Evolutionary conservation across 2,888 invertebrate genomes (phyloP).

Genomic region (Meloe dianella): DNA sequence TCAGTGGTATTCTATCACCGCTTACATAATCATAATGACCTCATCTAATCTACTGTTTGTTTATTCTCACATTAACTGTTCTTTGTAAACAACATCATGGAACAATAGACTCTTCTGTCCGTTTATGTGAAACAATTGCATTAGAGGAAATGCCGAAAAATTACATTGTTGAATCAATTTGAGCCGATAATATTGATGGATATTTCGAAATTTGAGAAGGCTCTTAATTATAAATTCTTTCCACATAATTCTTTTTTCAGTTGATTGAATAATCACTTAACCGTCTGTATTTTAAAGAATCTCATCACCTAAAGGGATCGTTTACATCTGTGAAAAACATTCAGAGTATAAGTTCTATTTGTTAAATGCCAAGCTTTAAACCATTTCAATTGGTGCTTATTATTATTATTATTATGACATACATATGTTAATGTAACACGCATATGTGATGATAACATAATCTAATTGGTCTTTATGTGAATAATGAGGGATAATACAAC

Average conservation of each 20-base stretch:
- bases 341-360: too few species aligned
- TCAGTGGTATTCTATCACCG: neutral
- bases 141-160: conserved; percentile 5
- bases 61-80: conserved; percentile 26
- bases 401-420: neutral
- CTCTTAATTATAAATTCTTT: neutral
- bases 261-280: neutral
- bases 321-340: neutral
- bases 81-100: conserved; percentile 18
- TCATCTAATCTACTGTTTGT: conserved; percentile 17
- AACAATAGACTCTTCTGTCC: conserved; percentile 20
- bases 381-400: neutral
- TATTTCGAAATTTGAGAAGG: neutral
- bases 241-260: neutral
- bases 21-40: conserved; percentile 21
- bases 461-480: conserved; percentile 6
- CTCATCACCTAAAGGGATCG: neutral
- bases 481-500: neutral
- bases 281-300: neutral
- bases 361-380: neutral
- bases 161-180: neutral
- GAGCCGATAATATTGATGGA: neutral
- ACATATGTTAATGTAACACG: conserved; percentile 3
- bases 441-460: conserved; percentile 8
- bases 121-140: neutral